These are phyloP conservation scores for Lampropteryx suffumata DNA, from an alignment of 2,888 invertebrate species.

Conservation along the genomic window DNA sequence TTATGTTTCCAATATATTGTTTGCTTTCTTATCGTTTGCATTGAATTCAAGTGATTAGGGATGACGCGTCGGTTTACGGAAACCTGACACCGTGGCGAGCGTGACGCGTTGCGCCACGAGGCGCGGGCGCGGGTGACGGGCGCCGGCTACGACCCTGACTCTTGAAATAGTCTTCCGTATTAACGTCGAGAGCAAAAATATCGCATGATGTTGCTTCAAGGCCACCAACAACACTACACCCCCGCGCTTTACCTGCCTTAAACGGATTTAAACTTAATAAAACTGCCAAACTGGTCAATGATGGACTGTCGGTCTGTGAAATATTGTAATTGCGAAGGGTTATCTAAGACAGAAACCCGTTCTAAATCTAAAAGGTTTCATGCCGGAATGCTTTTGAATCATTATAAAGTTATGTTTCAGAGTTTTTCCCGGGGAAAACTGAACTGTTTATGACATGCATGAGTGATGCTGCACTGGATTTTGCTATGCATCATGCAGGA, in stretches of 20 bases:
- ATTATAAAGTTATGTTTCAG: no score
- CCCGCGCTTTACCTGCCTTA: constrained; percentile 59
- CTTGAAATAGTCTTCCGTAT: constrained; percentile 83
- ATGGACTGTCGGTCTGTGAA: constrained; percentile 26
- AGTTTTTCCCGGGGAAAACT: no score
- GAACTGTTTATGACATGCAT: no score
- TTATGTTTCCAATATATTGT: neutral
- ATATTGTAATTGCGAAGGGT: no score
- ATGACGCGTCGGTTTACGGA: constrained; percentile 55
- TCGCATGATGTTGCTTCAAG: constrained; percentile 77
- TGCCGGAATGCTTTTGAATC: no score
- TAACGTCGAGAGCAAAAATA: constrained; percentile 78
- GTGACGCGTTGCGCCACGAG: constrained; percentile 47
- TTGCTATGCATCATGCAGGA: constrained; percentile 41
- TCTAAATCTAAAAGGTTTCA: no score
- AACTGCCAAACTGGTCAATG: no score
- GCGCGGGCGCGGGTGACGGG: constrained; percentile 66
- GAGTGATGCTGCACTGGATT: constrained; percentile 23
- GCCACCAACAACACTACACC: constrained; percentile 52
- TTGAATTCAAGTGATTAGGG: constrained; percentile 33
- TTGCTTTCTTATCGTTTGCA: constrained; percentile 3
- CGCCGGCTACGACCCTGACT: constrained; percentile 74
- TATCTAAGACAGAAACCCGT: no score
- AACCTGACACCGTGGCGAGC: constrained; percentile 61
- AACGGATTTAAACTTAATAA: constrained; percentile 56